Evolutionary conservation across 2,113 vertebrate genomes (phyloP).

Genomic region (Asarcornis scutulata): DNA sequence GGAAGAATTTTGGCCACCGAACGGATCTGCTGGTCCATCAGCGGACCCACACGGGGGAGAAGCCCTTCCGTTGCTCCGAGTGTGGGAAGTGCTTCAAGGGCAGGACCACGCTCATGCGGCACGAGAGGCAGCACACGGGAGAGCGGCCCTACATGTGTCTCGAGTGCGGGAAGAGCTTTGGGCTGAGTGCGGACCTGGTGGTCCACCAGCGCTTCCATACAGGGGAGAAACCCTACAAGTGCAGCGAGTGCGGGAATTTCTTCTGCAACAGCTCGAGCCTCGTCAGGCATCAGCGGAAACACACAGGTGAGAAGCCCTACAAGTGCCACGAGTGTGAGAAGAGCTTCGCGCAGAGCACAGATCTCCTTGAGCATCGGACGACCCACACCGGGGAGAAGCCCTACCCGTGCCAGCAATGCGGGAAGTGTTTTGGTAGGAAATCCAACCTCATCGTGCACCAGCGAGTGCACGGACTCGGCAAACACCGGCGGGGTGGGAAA

Average conservation of each 20-base stretch:
- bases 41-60: constrained; percentile 64
- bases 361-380: constrained; percentile 86
- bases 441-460: constrained; percentile 89
- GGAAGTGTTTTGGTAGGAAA: constrained; percentile 87
- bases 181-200: not conserved
- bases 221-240: constrained; percentile 7
- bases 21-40: constrained; percentile 53
- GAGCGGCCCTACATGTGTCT: constrained; percentile 2
- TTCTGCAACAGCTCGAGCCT: not conserved
- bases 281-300: not conserved
- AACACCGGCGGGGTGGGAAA: not conserved
- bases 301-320: not conserved
- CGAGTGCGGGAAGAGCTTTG: not conserved
- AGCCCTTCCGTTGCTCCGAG: not conserved
- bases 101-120: not conserved
- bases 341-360: constrained; percentile 86
- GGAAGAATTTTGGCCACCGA: constrained; percentile 58
- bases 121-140: not conserved
- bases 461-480: constrained; percentile 83
- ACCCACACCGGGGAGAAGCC: constrained; percentile 89
- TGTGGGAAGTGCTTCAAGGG: not conserved
- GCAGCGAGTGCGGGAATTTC: not conserved
- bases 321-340: constrained; percentile 42
- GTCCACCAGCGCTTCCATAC: constrained; percentile 27
- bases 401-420: constrained; percentile 85